These are phyloP conservation scores for Pygmarrhopalites habei DNA, from an alignment of 1,140 invertebrate genomes.

Conservation along the genomic window DNA sequence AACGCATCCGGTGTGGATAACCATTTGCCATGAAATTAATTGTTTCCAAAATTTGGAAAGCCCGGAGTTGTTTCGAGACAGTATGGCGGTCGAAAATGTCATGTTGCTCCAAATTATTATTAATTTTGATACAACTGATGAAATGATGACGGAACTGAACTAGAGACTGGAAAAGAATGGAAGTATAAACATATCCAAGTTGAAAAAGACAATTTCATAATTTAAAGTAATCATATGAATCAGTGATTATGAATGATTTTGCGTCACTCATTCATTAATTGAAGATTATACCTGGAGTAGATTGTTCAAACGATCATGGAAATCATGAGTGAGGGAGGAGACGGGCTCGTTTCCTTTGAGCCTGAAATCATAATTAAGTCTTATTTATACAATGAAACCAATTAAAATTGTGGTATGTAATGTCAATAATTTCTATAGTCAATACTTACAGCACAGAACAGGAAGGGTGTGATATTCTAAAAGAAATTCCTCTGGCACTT, in stretches of 20 bases:
- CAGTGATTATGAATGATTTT: too few species aligned
- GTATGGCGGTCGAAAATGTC: conserved; percentile 70
- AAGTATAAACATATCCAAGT: too few species aligned
- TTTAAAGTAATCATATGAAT: too few species aligned
- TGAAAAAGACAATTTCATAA: too few species aligned
- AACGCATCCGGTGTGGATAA: conserved; percentile 88
- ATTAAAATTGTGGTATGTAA: too few species aligned
- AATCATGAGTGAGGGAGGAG: conserved; percentile 87
- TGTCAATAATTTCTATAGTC: too few species aligned
- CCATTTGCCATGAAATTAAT: conserved; percentile 86
- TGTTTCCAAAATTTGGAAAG: conserved; percentile 87
- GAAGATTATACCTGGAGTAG: too few species aligned
- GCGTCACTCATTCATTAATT: too few species aligned
- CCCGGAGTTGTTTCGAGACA: conserved; percentile 77
- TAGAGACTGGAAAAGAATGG: conserved; percentile 55
- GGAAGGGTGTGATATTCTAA: conserved; percentile 83
- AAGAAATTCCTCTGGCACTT: conserved; percentile 66
- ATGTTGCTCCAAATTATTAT: conserved; percentile 63
- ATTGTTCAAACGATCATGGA: conserved; percentile 86
- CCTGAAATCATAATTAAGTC: conserved; percentile 47
- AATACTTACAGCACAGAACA: conserved; percentile 63
- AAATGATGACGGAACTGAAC: conserved; percentile 91
- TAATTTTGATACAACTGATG: conserved; percentile 81
- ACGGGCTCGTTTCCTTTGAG: conserved; percentile 80
- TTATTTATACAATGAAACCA: too few species aligned